Conservation (phyloP, 2,888 invertebrate species). For the Leistus spinibarbis region DNA sequence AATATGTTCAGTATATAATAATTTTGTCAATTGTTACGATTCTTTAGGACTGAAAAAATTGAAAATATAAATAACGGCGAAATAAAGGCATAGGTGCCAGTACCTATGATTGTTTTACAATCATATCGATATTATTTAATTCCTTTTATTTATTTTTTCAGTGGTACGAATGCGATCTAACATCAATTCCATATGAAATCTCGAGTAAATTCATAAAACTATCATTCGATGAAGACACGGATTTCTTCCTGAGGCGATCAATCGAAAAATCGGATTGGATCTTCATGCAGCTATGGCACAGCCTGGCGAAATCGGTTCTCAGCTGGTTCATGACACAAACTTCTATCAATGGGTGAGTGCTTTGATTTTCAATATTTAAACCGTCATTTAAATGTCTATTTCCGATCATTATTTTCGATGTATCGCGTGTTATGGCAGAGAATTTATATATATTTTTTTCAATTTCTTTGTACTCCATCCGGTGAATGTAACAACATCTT, state of each 20-base stretch:
- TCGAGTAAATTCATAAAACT: constrained; percentile 69
- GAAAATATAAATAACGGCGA: no score
- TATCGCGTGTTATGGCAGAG: background rate
- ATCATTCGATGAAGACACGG: constrained; percentile 74
- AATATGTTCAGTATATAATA: no score
- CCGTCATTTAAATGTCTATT: background rate
- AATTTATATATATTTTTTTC: background rate
- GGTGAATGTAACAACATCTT: constrained; percentile 9
- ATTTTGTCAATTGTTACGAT: no score
- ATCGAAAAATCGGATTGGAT: constrained; percentile 84
- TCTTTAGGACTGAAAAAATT: no score
- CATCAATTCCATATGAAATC: constrained; percentile 61
- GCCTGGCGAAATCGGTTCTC: constrained; percentile 82
- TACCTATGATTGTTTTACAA: no score
- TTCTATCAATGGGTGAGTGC: constrained; percentile 89
- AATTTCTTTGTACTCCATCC: background rate
- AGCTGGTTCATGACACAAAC: constrained; percentile 93
- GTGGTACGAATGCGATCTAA: constrained; percentile 76
- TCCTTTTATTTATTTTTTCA: constrained; percentile 54
- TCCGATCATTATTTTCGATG: background rate
- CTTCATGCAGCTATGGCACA: constrained; percentile 89
- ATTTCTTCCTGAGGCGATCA: constrained; percentile 73
- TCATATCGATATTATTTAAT: background rate
- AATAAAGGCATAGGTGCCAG: no score
- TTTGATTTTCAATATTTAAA: background rate